phyloP scores from a whole-genome alignment of 2,113 vertebrate species.

The Pongo pygmaeus region DNA sequence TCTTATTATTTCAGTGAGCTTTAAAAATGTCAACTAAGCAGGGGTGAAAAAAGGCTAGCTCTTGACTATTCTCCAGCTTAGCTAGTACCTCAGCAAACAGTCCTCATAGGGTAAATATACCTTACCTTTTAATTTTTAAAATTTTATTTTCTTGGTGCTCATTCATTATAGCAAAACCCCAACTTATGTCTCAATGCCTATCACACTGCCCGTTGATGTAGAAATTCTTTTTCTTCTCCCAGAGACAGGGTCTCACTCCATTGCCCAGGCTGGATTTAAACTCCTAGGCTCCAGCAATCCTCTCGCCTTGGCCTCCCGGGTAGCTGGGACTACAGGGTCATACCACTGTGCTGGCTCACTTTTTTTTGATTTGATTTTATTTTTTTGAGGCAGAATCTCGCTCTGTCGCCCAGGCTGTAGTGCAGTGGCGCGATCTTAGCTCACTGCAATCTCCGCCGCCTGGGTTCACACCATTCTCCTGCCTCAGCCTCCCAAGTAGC shows the following conservation, averaged over 20 bases:
- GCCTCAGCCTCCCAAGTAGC: too few species aligned
- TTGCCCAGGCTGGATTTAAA: background rate
- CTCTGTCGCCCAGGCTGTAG: too few species aligned
- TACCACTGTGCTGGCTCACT: background rate
- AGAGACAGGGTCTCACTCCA: background rate
- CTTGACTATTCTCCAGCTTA: background rate
- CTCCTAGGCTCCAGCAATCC: background rate
- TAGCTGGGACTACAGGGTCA: background rate
- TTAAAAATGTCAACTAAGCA: background rate
- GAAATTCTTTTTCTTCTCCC: background rate
- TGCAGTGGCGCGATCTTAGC: too few species aligned
- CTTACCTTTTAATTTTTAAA: background rate
- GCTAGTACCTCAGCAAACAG: background rate
- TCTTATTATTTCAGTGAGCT: background rate
- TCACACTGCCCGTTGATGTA: background rate
- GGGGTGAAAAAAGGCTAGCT: background rate
- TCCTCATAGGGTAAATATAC: background rate
- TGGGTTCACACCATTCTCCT: too few species aligned
- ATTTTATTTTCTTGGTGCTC: background rate
- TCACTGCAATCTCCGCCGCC: too few species aligned
- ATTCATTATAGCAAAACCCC: background rate
- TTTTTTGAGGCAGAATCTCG: too few species aligned
- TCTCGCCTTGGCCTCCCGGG: background rate
- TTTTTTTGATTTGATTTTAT: background rate
- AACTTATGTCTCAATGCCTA: background rate